These are phyloP conservation scores for Hemichromis elongatus DNA, from an alignment of 2,113 vertebrate species.

Conservation along the genomic window DNA sequence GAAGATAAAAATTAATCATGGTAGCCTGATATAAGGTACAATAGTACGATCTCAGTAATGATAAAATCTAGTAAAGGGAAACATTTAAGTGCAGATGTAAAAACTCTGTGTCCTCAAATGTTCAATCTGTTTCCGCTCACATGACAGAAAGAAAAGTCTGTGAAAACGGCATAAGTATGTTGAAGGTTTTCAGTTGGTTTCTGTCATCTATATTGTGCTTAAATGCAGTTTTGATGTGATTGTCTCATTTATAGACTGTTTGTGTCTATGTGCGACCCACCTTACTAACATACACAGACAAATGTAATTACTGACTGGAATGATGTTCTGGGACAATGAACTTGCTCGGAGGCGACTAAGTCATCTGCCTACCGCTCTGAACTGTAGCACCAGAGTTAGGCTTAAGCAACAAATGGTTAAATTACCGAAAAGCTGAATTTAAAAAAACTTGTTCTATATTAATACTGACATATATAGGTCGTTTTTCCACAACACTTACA, in stretches of 20 bases:
- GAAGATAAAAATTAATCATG: background rate
- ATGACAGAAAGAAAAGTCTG: background rate
- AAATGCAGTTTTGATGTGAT: background rate
- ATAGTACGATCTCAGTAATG: background rate
- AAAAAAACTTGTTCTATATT: background rate
- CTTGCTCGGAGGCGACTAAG: background rate
- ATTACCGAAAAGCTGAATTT: background rate
- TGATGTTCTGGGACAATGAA: background rate
- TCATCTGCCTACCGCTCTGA: background rate
- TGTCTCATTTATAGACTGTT: background rate
- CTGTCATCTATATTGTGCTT: background rate
- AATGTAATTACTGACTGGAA: background rate
- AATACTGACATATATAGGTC: background rate
- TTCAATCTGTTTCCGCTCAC: background rate
- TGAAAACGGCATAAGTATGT: background rate
- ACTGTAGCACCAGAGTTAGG: background rate
- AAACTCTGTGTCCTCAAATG: background rate
- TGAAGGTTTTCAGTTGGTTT: background rate
- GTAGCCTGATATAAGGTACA: background rate
- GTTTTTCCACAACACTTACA: background rate
- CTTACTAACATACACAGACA: fast-evolving
- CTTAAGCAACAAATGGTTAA: background rate
- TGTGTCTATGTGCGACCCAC: fast-evolving
- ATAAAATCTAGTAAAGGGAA: background rate
- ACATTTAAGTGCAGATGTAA: background rate